Evolutionary conservation across 2,888 invertebrate genomes (phyloP), one percentile per base, ranked within the genome.

Genomic region (Hofmannophila pseudospretella): DNA sequence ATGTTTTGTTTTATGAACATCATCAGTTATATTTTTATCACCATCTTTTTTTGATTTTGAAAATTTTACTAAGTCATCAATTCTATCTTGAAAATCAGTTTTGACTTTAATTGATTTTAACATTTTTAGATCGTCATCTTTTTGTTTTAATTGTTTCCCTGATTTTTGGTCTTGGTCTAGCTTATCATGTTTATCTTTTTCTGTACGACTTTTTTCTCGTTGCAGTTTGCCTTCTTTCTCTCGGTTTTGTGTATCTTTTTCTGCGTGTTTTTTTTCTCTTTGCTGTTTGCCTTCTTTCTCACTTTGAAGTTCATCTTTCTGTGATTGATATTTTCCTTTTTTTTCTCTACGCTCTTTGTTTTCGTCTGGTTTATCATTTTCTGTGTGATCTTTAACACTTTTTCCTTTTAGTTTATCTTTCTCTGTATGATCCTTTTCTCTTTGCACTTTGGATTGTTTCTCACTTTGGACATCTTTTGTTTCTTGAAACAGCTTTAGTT

Each of bases 391-490:
- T n/a, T n/a, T n/a, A n/a, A n/a, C n/a, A n/a, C n/a, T 25, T 8
- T 23, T 3, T n/a, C n/a, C n/a, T 8, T n/a, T 23, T 23, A n/a
- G 5, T 23, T 4, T 2, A n/a, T n/a, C 23, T 23, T 23, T 20
- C 8, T 20, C 20, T 20, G 20, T 8, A 20, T 2, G 8, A 3
- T n/a, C n/a, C n/a, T 3, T 16, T 16, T 16, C 16, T 16, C 16
- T 38, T 41, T 11, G 14, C n/a, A 16, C 26, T 40, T 35, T 40
- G 33, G 11, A 23, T 32, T 33, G 19, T 26, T 44, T 41, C 23
- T 25, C 31, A 7, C 22, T 22, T 22, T 22, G 22, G 2, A 7
- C 22, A 22, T 22, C 2, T 22, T 22, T 4, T 7, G 3, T 2
- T 22, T 7, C 7, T 7, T 4, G 5, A 4, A 16, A 5, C 5